Percentiles rank a stretch among this genome's conserved stretches.
Evolutionary conservation across 2,797 vertebrate genomes (phyloP).

Genomic region (Melanotaenia trifasciata): DNA sequence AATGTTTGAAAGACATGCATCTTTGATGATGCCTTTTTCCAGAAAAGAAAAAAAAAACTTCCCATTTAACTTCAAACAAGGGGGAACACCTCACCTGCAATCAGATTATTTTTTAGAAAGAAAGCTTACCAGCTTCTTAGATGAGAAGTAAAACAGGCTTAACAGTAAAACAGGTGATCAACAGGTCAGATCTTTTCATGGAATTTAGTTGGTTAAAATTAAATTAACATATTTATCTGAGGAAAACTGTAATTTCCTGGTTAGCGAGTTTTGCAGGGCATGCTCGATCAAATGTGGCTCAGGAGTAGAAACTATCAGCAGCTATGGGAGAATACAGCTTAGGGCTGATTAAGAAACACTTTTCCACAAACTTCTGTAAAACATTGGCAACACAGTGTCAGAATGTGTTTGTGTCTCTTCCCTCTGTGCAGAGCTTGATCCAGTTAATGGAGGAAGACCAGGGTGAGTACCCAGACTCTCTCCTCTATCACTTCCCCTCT

Average conservation of each 20-base stretch:
- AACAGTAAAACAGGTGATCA: background rate
- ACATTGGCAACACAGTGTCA: background rate
- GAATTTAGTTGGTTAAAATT: background rate
- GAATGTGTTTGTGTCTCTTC: background rate
- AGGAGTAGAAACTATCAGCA: background rate
- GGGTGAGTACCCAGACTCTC: slow-evolving; percentile 85
- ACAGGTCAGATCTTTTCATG: background rate
- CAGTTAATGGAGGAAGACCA: slow-evolving; percentile 84
- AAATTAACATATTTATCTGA: no score
- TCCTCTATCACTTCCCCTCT: slow-evolving; percentile 89
- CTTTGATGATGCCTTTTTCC: background rate
- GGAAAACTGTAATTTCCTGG: background rate
- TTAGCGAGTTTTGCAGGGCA: background rate
- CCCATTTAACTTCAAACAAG: background rate
- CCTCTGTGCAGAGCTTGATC: slow-evolving; percentile 78
- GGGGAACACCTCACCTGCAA: background rate
- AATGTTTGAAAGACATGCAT: background rate
- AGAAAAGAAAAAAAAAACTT: background rate
- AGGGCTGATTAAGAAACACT: background rate
- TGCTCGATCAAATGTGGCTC: background rate
- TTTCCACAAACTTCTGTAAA: background rate
- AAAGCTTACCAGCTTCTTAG: background rate
- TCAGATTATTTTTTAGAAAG: background rate
- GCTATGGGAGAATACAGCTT: background rate
- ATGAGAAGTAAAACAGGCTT: background rate